These are phyloP conservation scores for Labeo catla DNA, from an alignment of 2,113 vertebrate genomes.

Conservation along the genomic window DNA sequence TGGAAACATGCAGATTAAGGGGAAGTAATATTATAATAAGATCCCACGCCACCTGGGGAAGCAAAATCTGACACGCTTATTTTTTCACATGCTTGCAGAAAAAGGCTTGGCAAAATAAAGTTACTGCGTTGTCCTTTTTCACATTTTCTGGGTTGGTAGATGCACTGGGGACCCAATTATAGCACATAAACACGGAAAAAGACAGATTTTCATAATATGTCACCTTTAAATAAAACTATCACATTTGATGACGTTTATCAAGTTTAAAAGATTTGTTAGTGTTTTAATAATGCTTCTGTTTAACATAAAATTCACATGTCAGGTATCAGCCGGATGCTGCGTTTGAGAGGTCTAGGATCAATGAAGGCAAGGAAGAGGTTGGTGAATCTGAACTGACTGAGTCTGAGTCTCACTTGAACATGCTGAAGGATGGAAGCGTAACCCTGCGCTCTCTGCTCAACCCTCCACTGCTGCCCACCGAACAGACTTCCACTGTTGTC, in stretches of 20 bases:
- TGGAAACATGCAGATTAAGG: too few relatives aligned
- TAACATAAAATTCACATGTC: neutral
- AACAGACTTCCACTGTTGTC: conserved; percentile 84
- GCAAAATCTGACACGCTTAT: too few relatives aligned
- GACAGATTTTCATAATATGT: too few relatives aligned
- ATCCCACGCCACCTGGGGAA: too few relatives aligned
- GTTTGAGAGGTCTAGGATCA: conserved; percentile 72
- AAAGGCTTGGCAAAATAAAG: too few relatives aligned
- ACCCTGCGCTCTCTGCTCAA: conserved; percentile 73
- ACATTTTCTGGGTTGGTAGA: too few relatives aligned
- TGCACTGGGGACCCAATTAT: too few relatives aligned
- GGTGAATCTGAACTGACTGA: conserved; percentile 79
- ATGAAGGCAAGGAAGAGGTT: conserved; percentile 78
- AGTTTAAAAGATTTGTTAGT: neutral
- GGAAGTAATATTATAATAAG: too few relatives aligned
- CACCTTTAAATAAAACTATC: neutral
- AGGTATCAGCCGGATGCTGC: conserved; percentile 89
- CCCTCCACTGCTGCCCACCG: conserved; percentile 82
- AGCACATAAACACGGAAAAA: too few relatives aligned
- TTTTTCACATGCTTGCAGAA: too few relatives aligned
- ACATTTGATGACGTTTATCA: neutral
- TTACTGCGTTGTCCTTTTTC: too few relatives aligned
- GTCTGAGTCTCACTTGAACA: conserved; percentile 85
- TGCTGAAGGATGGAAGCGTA: conserved; percentile 79
- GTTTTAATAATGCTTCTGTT: neutral